Base-by-base conservation (phyloP, 2,113 vertebrate species). In the Panurus biarmicus region DNA sequence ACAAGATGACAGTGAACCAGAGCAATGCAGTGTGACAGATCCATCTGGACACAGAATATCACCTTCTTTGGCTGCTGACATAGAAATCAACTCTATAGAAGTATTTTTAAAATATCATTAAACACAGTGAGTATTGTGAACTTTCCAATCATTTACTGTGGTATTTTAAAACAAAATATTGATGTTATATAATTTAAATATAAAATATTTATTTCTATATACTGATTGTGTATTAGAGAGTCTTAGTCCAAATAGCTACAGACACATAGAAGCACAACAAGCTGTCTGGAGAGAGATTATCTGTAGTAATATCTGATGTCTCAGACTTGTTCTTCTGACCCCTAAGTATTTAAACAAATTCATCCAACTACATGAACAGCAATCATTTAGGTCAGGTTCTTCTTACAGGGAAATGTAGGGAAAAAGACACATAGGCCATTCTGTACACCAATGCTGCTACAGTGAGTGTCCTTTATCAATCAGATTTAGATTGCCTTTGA, bases 231-330 rank as follows among this genome's bases (percentile, higher is more conserved):
- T 45, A 62, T 47, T 54, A 83, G 35, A 71, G 23, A 66, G 23
- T 62, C 78, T 75, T 66, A 78, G 56, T 51, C 18, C 71, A 51
- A 66, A 67, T 17, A 75, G 54, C n/a, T 71, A 25, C 31, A 74
- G 36, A 56, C 33, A 44, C 22, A 62, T 0, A 71, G n/a, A 78
- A 70, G 51, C 25, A 66, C 9, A 75, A 50, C 0, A 0, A 65
- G 21, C 14, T 73, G 54, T 38, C 36, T 81, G 17, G 11, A 93
- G 48, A 62, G 5, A 74, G 33, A 82, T 80, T 38, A 56, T 48
- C 31, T 86, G 47, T 23, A 85, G 35, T 38, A 51, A 42, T 7
- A 69, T 4, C 14, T 73, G 58, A 83, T 69, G 36, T 47, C 47
- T 75, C 35, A 51, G 11, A 78, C n/a, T 60, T 84, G 36, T 61